These are phyloP conservation scores for Laticauda laticaudata DNA, from an alignment of 2,113 vertebrate genomes.

Conservation along the genomic window DNA sequence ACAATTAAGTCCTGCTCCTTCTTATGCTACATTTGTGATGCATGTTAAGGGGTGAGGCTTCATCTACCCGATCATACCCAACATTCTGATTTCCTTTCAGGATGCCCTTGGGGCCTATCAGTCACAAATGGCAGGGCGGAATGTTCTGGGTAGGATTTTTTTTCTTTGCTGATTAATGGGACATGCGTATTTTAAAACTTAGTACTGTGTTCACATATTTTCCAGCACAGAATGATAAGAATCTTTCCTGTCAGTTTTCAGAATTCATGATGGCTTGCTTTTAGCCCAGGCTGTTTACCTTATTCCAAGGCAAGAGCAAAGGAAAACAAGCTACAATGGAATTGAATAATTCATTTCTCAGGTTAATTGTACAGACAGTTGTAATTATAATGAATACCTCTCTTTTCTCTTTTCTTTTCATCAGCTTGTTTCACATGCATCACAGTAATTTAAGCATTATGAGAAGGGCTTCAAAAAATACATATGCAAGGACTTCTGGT, in stretches of 20 bases:
- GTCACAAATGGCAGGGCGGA: background rate
- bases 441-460: background rate
- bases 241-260: background rate
- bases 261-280: background rate
- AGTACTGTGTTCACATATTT: background rate
- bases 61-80: background rate
- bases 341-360: background rate
- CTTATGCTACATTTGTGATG: background rate
- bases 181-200: background rate
- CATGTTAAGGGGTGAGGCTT: background rate
- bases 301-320: background rate
- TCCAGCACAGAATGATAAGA: background rate
- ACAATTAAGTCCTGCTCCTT: background rate
- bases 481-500: background rate
- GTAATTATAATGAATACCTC: background rate
- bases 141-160: background rate
- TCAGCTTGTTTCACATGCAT: background rate
- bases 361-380: background rate
- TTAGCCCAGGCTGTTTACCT: background rate
- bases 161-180: background rate
- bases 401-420: background rate
- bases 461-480: background rate
- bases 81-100: background rate
- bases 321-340: background rate
- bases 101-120: background rate